These are phyloP conservation scores for Gari tellinella DNA, from an alignment of 2,888 invertebrate species.

Conservation along the genomic window DNA sequence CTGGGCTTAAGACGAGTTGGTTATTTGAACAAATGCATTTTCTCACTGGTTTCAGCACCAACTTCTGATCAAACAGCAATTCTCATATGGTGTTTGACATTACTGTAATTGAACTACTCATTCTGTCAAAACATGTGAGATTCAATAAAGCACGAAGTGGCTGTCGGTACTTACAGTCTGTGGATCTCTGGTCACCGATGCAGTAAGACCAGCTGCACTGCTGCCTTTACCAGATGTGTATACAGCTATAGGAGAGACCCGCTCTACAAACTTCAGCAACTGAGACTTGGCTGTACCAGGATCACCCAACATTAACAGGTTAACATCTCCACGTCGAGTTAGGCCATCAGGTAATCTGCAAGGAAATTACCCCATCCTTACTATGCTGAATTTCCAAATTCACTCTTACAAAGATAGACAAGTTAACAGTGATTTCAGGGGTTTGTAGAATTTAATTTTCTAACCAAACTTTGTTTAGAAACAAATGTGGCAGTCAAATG, in stretches of 20 bases:
- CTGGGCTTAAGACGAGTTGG: too few relatives aligned
- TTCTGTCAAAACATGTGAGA: too few relatives aligned
- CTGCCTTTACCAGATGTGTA: constrained; percentile 99
- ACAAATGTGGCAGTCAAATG: too few relatives aligned
- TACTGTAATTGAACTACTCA: too few relatives aligned
- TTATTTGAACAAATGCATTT: too few relatives aligned
- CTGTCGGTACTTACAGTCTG: constrained; percentile 88
- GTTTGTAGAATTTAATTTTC: too few relatives aligned
- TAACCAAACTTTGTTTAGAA: too few relatives aligned
- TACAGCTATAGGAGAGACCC: constrained; percentile 95
- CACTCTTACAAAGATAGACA: background rate
- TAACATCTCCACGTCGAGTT: constrained; percentile 98
- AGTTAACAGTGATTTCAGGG: background rate
- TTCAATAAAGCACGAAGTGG: too few relatives aligned
- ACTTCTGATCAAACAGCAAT: too few relatives aligned
- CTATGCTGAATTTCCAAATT: background rate
- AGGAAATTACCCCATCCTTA: too few relatives aligned
- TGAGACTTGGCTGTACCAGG: constrained; percentile 99
- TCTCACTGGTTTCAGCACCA: too few relatives aligned
- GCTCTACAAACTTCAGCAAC: constrained; percentile 98
- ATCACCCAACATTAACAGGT: constrained; percentile 96
- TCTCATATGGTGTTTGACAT: too few relatives aligned
- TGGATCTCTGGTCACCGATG: constrained; percentile 98
- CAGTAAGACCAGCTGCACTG: constrained; percentile 99
- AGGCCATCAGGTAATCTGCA: constrained; percentile 95